Evolutionary conservation across 2,888 invertebrate genomes (phyloP).

Genomic region (Lasioglossum malachurum): DNA sequence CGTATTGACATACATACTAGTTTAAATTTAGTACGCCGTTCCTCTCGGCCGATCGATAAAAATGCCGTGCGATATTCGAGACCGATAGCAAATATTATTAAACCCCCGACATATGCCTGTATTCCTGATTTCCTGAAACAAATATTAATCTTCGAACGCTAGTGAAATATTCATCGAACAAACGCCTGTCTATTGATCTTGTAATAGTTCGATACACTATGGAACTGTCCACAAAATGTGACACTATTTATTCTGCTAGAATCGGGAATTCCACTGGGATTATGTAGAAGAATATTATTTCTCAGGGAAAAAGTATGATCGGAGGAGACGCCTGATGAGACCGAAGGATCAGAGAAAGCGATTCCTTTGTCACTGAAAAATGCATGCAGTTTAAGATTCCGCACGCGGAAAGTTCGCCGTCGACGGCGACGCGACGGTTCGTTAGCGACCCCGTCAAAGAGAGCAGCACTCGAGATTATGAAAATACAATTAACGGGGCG

Average conservation of each 20-base stretch:
- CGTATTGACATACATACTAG: neutral
- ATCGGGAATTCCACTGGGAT: too few species aligned
- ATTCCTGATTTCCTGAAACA: neutral
- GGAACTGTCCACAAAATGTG: too few species aligned
- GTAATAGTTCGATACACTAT: neutral
- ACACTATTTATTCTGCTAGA: too few species aligned
- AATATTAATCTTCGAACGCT: neutral
- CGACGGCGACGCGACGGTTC: neutral
- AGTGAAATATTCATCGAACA: neutral
- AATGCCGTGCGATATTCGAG: conserved; percentile 4
- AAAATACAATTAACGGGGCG: conserved; percentile 45
- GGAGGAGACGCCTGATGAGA: neutral
- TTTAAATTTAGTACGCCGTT: neutral
- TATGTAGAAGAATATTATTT: too few species aligned
- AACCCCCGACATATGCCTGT: neutral
- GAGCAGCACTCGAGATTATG: conserved; percentile 26
- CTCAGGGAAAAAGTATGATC: neutral
- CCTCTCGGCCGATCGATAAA: neutral
- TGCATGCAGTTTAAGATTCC: neutral
- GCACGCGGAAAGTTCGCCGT: neutral
- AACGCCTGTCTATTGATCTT: neutral
- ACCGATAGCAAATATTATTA: neutral
- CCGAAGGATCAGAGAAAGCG: neutral
- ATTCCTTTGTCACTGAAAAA: neutral
- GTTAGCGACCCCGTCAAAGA: neutral